phyloP scores from a whole-genome alignment of 1,140 invertebrate species.

The Ectropis grisescens region DNA sequence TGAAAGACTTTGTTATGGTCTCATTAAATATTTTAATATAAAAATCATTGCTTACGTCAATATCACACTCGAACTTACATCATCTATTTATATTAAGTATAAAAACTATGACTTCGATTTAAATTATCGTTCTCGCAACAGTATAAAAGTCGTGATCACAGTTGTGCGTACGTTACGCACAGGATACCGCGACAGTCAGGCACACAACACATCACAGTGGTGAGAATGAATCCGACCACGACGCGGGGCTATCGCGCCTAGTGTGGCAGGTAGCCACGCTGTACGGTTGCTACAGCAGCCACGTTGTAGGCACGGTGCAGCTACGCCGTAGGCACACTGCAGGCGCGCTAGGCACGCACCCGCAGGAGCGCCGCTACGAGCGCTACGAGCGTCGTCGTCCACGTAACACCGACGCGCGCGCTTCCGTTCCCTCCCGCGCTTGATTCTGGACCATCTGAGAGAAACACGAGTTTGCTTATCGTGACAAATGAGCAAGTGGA shows the following conservation, averaged over 20 bases:
- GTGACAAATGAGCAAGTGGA: conserved; percentile 4
- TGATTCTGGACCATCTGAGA: conserved; percentile 33
- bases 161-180: conserved; percentile 57
- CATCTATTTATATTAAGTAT: conserved; percentile 68
- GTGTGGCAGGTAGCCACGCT: conserved; percentile 1
- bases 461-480: conserved; percentile 10
- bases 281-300: no score
- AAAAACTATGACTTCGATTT: conserved; percentile 68
- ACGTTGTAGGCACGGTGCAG: conserved; percentile 1
- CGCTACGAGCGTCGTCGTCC: conserved; percentile 11
- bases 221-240: conserved; percentile 4
- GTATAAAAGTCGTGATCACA: conserved; percentile 61
- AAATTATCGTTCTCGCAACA: conserved; percentile 62
- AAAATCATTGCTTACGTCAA: conserved; percentile 63
- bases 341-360: conserved; percentile 14
- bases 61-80: conserved; percentile 68
- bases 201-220: conserved; percentile 55
- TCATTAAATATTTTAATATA: conserved; percentile 63
- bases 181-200: conserved; percentile 41
- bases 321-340: no score
- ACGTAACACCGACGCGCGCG: conserved; percentile 11
- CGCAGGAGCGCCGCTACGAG: conserved; percentile 8
- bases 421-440: conserved; percentile 9
- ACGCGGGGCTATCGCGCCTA: no score
- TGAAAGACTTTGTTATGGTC: conserved; percentile 16